Percentiles rank a stretch among this genome's conserved stretches.
Conservation (phyloP, 92 coral and sea anemone genomes). For the Palythoa caribaeorum region DNA sequence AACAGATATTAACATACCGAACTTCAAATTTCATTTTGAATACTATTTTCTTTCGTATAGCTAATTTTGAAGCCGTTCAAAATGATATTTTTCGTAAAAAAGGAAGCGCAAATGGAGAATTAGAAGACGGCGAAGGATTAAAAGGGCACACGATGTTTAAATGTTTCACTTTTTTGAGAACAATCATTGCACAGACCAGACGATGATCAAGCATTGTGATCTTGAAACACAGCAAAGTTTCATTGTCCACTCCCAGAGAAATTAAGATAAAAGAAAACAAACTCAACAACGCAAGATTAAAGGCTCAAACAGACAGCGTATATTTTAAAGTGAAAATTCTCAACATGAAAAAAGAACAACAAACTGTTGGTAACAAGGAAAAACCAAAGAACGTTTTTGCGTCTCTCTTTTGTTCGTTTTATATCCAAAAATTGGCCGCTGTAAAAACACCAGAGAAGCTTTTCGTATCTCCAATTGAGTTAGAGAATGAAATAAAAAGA, state of each 20-base stretch:
- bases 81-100: not conserved
- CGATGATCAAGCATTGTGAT: not conserved
- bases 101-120: not conserved
- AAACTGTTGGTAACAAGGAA: not conserved
- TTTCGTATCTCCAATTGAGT: not conserved
- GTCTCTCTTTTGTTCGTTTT: not conserved
- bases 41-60: not conserved
- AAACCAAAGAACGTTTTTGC: not conserved
- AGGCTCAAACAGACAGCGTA: not conserved
- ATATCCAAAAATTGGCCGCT: not conserved
- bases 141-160: not conserved
- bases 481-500: too few relatives aligned
- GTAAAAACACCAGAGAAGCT: not conserved
- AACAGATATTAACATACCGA: too few relatives aligned
- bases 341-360: not conserved
- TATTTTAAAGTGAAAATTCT: not conserved
- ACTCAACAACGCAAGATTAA: constrained; percentile 13
- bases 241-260: constrained; percentile 4
- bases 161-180: not conserved
- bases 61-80: not conserved
- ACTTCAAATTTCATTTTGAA: too few relatives aligned
- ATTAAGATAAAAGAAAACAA: constrained; percentile 37
- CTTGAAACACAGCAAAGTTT: not conserved
- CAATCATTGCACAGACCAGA: not conserved
- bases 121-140: not conserved